phyloP scores from a whole-genome alignment of 1,140 invertebrate genomes.

The Harpegnathos saltator region DNA sequence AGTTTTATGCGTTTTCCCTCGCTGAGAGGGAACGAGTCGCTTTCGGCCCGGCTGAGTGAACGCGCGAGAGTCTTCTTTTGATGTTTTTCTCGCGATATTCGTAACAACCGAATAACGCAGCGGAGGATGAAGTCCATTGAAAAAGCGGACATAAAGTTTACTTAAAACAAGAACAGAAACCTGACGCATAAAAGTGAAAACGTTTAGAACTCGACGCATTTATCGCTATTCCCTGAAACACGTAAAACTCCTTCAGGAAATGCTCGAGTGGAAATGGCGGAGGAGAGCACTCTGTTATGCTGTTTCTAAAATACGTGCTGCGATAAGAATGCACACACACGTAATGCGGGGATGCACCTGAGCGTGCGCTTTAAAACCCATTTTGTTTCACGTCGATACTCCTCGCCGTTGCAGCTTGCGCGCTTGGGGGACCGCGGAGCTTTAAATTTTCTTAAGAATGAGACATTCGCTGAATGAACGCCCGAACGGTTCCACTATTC shows the following conservation, averaged over 20 bases:
- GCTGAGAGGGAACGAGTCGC: too few relatives aligned
- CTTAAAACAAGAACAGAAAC: neutral
- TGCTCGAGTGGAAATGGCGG: neutral
- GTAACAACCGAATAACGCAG: too few relatives aligned
- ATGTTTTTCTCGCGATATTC: too few relatives aligned
- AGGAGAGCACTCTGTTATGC: slow-evolving; percentile 12
- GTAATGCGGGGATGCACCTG: slow-evolving; percentile 18
- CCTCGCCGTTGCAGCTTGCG: too few relatives aligned
- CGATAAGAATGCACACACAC: slow-evolving; percentile 19
- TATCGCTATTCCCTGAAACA: neutral
- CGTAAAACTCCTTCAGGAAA: neutral
- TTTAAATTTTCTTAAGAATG: slow-evolving; percentile 21
- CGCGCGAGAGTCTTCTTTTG: too few relatives aligned
- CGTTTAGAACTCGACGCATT: neutral
- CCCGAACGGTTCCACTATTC: neutral
- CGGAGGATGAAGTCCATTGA: too few relatives aligned
- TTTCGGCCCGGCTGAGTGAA: too few relatives aligned
- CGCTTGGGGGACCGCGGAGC: neutral
- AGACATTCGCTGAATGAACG: neutral
- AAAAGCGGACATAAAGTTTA: too few relatives aligned
- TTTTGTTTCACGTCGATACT: slow-evolving; percentile 25
- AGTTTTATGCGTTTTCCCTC: too few relatives aligned
- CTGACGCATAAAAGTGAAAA: too few relatives aligned
- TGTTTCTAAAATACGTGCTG: slow-evolving; percentile 10
- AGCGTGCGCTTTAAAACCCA: slow-evolving; percentile 18